These are phyloP conservation scores for Rattus rattus DNA, from an alignment of 2,113 vertebrate species.

Conservation along the genomic window DNA sequence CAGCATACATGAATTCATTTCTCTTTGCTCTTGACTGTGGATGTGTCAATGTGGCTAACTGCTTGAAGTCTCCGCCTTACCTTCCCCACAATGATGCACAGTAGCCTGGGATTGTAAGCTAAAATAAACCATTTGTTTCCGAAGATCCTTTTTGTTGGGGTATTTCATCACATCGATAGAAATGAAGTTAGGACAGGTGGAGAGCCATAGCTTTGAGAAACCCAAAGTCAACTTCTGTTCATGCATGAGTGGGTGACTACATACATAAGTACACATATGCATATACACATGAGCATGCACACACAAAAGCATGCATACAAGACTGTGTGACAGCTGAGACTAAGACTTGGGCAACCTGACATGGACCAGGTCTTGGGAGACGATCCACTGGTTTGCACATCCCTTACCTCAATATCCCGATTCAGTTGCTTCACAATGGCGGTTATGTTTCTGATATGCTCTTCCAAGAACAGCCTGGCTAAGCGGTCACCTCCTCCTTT, in stretches of 20 bases:
- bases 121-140: neutral
- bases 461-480: slow-evolving; percentile 89
- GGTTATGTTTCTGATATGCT: slow-evolving; percentile 89
- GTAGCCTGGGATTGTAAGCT: neutral
- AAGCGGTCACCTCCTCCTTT: slow-evolving; percentile 88
- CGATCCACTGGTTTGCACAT: rapidly evolving
- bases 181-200: neutral
- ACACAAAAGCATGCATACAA: neutral
- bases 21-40: neutral
- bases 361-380: neutral
- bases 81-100: neutral
- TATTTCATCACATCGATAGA: neutral
- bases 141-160: neutral
- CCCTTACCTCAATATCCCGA: slow-evolving; percentile 88
- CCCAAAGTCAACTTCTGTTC: neutral
- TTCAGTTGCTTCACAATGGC: slow-evolving; percentile 89
- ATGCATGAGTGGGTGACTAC: no score
- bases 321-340: neutral
- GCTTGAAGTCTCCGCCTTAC: neutral
- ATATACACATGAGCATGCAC: neutral
- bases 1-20: no score
- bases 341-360: neutral
- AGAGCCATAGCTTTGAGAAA: no score
- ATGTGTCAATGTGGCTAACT: neutral
- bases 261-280: no score